Percentiles rank a stretch among this genome's conserved stretches.
Conservation (phyloP, 2,888 invertebrate genomes). For the Cepaea hortensis region DNA sequence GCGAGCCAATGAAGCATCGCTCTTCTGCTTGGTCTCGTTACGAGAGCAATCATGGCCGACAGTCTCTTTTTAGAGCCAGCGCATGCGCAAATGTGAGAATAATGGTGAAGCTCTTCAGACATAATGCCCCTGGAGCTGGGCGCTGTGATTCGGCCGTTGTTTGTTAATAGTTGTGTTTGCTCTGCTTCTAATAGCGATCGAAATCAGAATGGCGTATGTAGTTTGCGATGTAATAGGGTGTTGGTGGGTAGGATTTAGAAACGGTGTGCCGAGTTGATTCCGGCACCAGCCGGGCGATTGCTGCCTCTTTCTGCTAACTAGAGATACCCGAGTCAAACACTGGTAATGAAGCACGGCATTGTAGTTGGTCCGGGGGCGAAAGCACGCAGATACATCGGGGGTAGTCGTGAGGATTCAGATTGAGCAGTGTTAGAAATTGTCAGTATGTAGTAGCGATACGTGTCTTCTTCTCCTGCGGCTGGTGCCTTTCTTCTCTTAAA, state of each 20-base stretch:
- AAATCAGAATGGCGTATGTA: constrained; percentile 22
- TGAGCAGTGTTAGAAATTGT: too few relatives aligned
- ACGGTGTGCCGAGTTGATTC: background rate
- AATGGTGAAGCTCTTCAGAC: constrained; percentile 41
- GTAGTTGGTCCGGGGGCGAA: too few relatives aligned
- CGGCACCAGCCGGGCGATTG: background rate
- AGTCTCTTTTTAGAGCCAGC: constrained; percentile 45
- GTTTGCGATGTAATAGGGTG: constrained; percentile 11
- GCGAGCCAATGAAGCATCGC: constrained; percentile 40
- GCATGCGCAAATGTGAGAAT: constrained; percentile 51
- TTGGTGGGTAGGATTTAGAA: constrained; percentile 9
- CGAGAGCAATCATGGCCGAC: constrained; percentile 48
- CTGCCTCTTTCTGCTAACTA: background rate
- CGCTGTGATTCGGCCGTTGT: constrained; percentile 14
- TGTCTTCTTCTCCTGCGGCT: too few relatives aligned
- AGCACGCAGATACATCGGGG: too few relatives aligned
- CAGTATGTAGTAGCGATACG: too few relatives aligned
- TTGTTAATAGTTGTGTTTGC: constrained; percentile 37
- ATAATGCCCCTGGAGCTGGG: constrained; percentile 32
- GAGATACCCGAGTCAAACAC: too few relatives aligned
- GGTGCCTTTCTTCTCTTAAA: too few relatives aligned
- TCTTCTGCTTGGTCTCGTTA: constrained; percentile 49
- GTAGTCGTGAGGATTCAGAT: too few relatives aligned
- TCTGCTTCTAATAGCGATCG: constrained; percentile 15
- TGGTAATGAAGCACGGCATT: too few relatives aligned